These are phyloP conservation scores for Megalops atlanticus DNA, from an alignment of 2,113 vertebrate species.

Conservation along the genomic window DNA sequence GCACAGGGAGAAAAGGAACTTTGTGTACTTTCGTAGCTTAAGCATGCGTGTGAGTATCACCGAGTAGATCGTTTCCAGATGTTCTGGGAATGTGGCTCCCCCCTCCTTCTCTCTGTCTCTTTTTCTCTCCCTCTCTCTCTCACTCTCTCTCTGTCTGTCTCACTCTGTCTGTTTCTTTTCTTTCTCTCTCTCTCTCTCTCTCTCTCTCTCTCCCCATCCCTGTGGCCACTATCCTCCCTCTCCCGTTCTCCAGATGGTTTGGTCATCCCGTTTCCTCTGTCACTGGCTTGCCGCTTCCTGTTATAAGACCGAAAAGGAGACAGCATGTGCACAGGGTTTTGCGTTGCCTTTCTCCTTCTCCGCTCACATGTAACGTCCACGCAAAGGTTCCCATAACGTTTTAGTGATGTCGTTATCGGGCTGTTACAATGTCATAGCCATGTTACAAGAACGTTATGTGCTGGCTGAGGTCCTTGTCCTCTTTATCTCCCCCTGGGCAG, in stretches of 20 bases:
- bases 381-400: no score
- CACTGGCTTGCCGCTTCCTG: slow-evolving; percentile 13
- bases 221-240: neutral
- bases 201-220: neutral
- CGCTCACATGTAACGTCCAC: neutral
- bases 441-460: neutral
- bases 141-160: neutral
- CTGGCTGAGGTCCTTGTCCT: neutral
- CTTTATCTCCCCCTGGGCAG: no score
- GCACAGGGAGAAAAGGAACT: slow-evolving; percentile 52
- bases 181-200: neutral
- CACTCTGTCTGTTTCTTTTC: neutral
- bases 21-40: slow-evolving; percentile 64
- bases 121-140: neutral
- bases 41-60: slow-evolving; percentile 54
- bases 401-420: no score
- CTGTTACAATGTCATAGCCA: neutral
- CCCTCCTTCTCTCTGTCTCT: neutral
- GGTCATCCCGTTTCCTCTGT: slow-evolving; percentile 12
- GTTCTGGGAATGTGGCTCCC: slow-evolving; percentile 38
- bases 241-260: slow-evolving; percentile 21
- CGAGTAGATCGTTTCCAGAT: slow-evolving; percentile 70
- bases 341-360: neutral
- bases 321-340: neutral
- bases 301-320: neutral